phyloP scores from a whole-genome alignment of 2,888 invertebrate species.

The Drosophila lacicola region DNA sequence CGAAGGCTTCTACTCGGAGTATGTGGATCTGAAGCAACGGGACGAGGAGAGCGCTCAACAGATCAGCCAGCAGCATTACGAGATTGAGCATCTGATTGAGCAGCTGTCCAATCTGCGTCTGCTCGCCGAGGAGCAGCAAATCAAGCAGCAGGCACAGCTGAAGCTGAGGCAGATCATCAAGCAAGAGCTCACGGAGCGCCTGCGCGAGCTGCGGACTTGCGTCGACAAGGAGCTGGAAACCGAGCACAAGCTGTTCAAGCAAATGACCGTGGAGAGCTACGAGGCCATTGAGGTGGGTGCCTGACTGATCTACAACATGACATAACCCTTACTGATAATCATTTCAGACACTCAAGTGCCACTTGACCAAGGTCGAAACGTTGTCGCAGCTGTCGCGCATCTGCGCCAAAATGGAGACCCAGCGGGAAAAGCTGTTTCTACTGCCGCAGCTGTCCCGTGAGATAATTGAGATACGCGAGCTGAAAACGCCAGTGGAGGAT shows the following conservation, averaged over 20 bases:
- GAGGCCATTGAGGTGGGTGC: conserved; percentile 79
- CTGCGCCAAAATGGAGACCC: conserved; percentile 89
- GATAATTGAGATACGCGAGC: conserved; percentile 76
- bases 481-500: conserved; percentile 71
- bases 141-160: conserved; percentile 85
- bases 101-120: conserved; percentile 84
- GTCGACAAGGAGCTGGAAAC: conserved; percentile 86
- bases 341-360: conserved; percentile 86
- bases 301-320: too few relatives aligned
- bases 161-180: conserved; percentile 86
- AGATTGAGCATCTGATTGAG: conserved; percentile 82
- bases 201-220: conserved; percentile 86
- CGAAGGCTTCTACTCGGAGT: conserved; percentile 85
- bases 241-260: conserved; percentile 87
- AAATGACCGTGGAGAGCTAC: conserved; percentile 88
- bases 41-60: conserved; percentile 83
- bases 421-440: conserved; percentile 86
- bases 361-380: conserved; percentile 87
- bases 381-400: conserved; percentile 88
- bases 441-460: conserved; percentile 73
- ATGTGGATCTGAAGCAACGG: conserved; percentile 84
- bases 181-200: conserved; percentile 85
- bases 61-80: conserved; percentile 83
- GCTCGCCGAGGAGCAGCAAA: conserved; percentile 86
- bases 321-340: neutral